Evolutionary conservation across 2,888 invertebrate species (phyloP).

Genomic region (Apoda limacodes): DNA sequence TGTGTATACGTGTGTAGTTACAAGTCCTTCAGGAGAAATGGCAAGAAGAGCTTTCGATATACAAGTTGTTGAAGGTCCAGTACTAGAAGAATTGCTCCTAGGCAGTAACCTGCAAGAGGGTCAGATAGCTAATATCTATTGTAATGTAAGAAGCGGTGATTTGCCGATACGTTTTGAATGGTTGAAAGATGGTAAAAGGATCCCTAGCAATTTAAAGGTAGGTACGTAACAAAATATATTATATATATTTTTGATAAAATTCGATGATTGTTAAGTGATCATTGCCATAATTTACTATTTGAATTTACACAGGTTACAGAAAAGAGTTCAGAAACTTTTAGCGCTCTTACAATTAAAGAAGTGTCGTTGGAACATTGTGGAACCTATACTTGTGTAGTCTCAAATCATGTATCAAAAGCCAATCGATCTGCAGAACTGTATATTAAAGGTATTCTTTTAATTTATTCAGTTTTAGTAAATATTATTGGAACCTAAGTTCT

Average conservation of each 20-base stretch:
- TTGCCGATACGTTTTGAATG: constrained; percentile 78
- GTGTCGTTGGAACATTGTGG: constrained; percentile 78
- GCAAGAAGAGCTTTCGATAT: constrained; percentile 72
- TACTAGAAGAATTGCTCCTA: constrained; percentile 84
- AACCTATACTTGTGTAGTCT: constrained; percentile 78
- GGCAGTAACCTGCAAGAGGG: constrained; percentile 86
- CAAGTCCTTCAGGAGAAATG: constrained; percentile 76
- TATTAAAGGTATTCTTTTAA: constrained; percentile 79
- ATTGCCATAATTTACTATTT: neutral
- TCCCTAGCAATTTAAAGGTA: constrained; percentile 74
- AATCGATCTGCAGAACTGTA: constrained; percentile 77
- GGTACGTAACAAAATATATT: constrained; percentile 6
- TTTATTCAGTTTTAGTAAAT: no score
- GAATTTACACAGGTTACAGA: constrained; percentile 69
- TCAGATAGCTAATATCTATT: constrained; percentile 85
- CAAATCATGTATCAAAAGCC: constrained; percentile 78
- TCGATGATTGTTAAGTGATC: no score
- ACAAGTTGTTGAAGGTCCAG: constrained; percentile 79
- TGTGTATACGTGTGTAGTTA: constrained; percentile 82
- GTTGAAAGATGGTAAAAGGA: constrained; percentile 75
- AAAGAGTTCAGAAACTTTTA: constrained; percentile 76
- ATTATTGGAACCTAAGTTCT: no score
- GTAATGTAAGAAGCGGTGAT: constrained; percentile 79
- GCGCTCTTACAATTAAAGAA: constrained; percentile 77
- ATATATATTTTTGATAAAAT: no score